These are phyloP conservation scores for Silurus lanzhouensis DNA, from an alignment of 2,797 vertebrate genomes.

Conservation along the genomic window DNA sequence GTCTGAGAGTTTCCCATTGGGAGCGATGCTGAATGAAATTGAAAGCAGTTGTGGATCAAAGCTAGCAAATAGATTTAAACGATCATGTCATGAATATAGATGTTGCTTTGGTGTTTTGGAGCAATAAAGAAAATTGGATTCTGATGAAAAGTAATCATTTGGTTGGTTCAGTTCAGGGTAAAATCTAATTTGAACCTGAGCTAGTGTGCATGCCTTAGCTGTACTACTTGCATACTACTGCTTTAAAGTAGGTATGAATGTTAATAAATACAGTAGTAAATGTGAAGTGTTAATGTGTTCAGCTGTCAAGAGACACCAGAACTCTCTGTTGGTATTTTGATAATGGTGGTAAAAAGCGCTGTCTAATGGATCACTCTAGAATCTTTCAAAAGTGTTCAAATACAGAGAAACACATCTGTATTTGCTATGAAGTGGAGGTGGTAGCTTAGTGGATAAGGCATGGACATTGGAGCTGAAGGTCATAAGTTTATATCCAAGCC, in stretches of 20 bases:
- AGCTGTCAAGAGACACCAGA: background rate
- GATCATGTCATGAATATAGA: slow-evolving; percentile 15
- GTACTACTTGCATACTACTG: background rate
- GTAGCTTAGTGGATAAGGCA: no score
- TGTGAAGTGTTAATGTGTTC: background rate
- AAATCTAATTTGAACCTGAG: background rate
- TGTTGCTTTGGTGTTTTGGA: slow-evolving; percentile 3
- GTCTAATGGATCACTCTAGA: background rate
- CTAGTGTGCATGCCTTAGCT: no score
- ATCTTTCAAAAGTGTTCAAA: background rate
- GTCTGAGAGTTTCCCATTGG: slow-evolving; percentile 15
- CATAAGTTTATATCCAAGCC: no score
- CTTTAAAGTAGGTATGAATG: no score
- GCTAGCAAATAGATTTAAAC: slow-evolving; percentile 31
- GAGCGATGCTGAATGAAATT: slow-evolving; percentile 42
- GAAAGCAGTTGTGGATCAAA: slow-evolving; percentile 45
- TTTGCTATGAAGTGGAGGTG: background rate
- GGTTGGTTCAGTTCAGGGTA: background rate
- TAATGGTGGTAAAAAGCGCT: background rate
- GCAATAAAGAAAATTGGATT: background rate
- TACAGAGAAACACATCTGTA: background rate
- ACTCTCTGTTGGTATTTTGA: background rate
- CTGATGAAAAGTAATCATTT: background rate
- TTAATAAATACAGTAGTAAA: no score
- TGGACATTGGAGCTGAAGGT: no score